Evolutionary conservation across 2,888 invertebrate species (phyloP).

Genomic region (Xanthia icteritia): DNA sequence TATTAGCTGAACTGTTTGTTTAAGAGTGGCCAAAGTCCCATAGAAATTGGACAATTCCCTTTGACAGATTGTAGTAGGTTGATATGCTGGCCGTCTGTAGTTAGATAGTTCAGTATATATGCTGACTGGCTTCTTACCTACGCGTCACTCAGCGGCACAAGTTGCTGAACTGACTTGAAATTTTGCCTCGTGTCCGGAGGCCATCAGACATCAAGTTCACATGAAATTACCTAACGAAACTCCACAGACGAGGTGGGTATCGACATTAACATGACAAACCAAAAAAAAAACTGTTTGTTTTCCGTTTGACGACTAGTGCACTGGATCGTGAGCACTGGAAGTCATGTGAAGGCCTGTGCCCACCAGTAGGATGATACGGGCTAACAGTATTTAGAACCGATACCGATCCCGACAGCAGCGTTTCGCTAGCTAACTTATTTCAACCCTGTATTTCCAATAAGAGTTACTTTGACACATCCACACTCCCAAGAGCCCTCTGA

Average conservation of each 20-base stretch:
- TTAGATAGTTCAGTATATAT: not conserved
- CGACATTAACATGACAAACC: no score
- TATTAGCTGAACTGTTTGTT: no score
- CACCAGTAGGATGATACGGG: no score
- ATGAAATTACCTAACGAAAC: not conserved
- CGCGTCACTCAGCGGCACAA: not conserved
- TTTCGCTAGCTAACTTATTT: not conserved
- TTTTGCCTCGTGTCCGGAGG: not conserved
- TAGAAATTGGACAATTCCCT: no score
- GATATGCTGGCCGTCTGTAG: no score
- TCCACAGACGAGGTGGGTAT: not conserved
- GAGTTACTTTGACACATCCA: not conserved
- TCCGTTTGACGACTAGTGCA: no score
- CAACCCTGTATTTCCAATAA: not conserved
- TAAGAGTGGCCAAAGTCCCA: no score
- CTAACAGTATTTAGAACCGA: no score
- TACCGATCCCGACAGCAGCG: not conserved
- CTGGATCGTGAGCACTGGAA: no score
- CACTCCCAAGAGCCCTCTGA: constrained; percentile 7
- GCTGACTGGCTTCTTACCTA: not conserved
- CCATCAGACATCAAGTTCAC: not conserved
- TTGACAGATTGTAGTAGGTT: no score
- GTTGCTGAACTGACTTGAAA: not conserved
- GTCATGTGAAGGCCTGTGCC: no score
- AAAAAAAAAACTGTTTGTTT: no score